These are phyloP conservation scores for Cephus cinctus DNA, from an alignment of 1,140 invertebrate genomes.

Conservation along the genomic window DNA sequence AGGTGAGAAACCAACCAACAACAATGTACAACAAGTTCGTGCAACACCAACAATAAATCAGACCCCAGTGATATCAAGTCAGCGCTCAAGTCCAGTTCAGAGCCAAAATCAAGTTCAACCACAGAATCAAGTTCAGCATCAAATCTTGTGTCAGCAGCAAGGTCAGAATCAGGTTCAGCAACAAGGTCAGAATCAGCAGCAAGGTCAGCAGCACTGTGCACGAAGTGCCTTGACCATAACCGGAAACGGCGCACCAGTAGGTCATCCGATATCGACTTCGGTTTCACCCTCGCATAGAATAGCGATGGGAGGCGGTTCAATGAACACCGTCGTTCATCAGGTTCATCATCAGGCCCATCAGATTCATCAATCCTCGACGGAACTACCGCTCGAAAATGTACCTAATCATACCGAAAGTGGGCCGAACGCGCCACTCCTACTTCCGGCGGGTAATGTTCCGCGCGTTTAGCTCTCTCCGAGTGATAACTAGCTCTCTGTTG, in stretches of 20 bases:
- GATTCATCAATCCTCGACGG: conserved; percentile 15
- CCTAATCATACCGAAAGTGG: conserved; percentile 45
- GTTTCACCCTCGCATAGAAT: conserved; percentile 19
- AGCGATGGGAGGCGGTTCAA: not conserved
- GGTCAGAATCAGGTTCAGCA: conserved; percentile 15
- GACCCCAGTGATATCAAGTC: conserved; percentile 15
- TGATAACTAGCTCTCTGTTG: no score
- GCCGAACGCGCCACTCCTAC: conserved; percentile 43
- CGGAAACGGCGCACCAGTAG: conserved; percentile 38
- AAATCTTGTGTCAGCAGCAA: conserved; percentile 10
- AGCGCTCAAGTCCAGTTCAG: conserved; percentile 4
- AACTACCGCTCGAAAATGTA: conserved; percentile 34
- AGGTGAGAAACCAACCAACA: conserved; percentile 60
- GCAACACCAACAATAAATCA: conserved; percentile 11
- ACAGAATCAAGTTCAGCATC: conserved; percentile 5
- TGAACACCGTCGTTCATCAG: conserved; percentile 6
- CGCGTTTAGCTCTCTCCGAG: conserved; percentile 31
- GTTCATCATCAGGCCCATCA: conserved; percentile 25
- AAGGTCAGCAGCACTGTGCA: conserved; percentile 19
- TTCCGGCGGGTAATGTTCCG: conserved; percentile 36
- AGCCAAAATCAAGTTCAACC: conserved; percentile 10
- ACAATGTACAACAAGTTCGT: conserved; percentile 23
- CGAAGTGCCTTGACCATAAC: conserved; percentile 29
- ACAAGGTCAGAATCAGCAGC: conserved; percentile 17
- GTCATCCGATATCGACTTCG: conserved; percentile 13